These are phyloP conservation scores for Madoqua kirkii DNA, from an alignment of 2,113 vertebrate genomes.

Conservation along the genomic window DNA sequence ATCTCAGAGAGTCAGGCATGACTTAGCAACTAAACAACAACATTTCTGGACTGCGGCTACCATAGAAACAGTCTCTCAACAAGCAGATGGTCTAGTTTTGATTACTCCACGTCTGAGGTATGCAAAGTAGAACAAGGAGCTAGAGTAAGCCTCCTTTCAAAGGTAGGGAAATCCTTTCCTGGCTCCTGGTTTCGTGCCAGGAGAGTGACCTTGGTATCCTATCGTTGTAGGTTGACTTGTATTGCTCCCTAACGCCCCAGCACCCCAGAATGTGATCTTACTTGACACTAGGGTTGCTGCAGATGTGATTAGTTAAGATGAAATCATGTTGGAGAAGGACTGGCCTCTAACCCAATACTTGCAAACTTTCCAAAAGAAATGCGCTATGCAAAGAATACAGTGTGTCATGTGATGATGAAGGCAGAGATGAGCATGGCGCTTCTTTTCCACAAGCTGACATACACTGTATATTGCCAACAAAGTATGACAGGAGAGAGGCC, in stretches of 20 bases:
- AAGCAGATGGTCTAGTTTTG: neutral
- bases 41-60: neutral
- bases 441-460: neutral
- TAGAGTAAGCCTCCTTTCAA: neutral
- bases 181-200: neutral
- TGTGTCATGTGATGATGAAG: neutral
- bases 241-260: neutral
- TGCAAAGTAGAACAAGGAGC: neutral
- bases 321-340: neutral
- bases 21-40: neutral
- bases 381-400: neutral
- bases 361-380: neutral
- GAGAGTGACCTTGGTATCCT: neutral
- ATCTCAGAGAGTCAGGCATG: neutral
- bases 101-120: neutral
- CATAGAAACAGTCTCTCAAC: neutral
- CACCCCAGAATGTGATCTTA: neutral
- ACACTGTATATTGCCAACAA: neutral
- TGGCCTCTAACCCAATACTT: neutral
- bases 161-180: neutral
- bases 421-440: neutral
- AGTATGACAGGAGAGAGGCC: neutral
- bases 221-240: neutral
- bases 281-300: neutral
- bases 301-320: neutral